Percentiles rank a stretch among this genome's conserved stretches.
Conservation (phyloP, 2,113 vertebrate genomes). For the Burhinus bistriatus region DNA sequence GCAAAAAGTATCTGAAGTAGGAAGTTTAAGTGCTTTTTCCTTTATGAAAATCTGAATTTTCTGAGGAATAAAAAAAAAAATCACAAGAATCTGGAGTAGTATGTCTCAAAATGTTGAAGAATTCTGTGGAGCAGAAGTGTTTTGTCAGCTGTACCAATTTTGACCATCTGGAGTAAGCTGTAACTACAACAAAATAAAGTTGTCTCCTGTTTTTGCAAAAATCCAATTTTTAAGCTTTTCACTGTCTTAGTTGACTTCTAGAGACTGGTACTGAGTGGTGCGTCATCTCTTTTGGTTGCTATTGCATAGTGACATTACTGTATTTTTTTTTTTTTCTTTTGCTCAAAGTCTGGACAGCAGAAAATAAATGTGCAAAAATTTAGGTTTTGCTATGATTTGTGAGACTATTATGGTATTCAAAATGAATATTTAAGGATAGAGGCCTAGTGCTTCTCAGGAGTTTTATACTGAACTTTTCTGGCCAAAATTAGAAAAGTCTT, state of each 20-base stretch:
- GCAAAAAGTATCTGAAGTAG: background rate
- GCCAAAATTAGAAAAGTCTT: background rate
- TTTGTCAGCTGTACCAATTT: background rate
- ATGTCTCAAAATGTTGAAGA: background rate
- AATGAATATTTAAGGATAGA: background rate
- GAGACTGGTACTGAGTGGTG: background rate
- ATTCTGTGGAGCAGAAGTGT: background rate
- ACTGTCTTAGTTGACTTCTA: background rate
- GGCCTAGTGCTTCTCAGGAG: background rate
- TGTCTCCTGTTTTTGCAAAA: background rate
- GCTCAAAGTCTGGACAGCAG: background rate
- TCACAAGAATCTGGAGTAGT: background rate
- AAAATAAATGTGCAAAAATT: background rate
- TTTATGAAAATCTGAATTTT: background rate
- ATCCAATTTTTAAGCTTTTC: background rate
- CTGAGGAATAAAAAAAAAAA: background rate
- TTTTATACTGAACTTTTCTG: background rate
- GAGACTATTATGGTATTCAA: background rate
- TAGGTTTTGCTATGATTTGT: background rate
- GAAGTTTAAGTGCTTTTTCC: background rate
- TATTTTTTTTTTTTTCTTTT: background rate
- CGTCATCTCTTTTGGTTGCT: background rate
- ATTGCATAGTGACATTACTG: background rate
- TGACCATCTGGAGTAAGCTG: background rate
- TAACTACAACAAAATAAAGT: background rate